Conservation (phyloP, 2,888 invertebrate species). For the Penaeus monodon region DNA sequence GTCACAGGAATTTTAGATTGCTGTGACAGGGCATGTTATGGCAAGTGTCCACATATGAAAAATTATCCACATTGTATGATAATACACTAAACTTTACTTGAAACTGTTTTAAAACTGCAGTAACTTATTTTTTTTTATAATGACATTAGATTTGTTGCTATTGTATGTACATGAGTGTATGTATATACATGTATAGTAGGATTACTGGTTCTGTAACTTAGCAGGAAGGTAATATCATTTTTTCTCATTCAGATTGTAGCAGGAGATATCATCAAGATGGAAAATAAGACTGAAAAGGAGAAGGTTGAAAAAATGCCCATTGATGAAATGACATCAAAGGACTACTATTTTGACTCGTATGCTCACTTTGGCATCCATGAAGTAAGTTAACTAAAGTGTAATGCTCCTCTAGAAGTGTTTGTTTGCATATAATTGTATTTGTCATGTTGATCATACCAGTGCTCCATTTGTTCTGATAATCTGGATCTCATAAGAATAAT, state of each 20-base stretch:
- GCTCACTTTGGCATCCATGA: constrained; percentile 99
- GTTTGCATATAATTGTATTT: not conserved
- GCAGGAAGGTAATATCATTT: not conserved
- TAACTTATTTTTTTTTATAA: too few species aligned
- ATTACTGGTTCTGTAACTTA: too few species aligned
- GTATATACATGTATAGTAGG: too few species aligned
- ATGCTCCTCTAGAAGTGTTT: not conserved
- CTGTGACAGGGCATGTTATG: too few species aligned
- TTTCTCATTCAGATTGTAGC: constrained; percentile 52
- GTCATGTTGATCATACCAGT: not conserved
- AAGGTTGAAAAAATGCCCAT: constrained; percentile 62
- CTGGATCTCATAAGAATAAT: not conserved
- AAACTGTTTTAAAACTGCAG: too few species aligned
- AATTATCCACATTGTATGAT: too few species aligned
- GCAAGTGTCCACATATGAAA: too few species aligned
- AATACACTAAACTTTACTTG: too few species aligned
- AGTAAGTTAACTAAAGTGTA: constrained; percentile 68
- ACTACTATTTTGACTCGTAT: constrained; percentile 99
- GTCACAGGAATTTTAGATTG: too few species aligned
- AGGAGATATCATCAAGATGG: constrained; percentile 52
- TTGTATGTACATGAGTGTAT: too few species aligned
- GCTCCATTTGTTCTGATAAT: not conserved
- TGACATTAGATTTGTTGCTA: too few species aligned
- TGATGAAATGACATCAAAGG: constrained; percentile 98
- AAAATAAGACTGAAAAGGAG: constrained; percentile 57